Conservation (phyloP, 2,113 vertebrate species). For the Aix galericulata region DNA sequence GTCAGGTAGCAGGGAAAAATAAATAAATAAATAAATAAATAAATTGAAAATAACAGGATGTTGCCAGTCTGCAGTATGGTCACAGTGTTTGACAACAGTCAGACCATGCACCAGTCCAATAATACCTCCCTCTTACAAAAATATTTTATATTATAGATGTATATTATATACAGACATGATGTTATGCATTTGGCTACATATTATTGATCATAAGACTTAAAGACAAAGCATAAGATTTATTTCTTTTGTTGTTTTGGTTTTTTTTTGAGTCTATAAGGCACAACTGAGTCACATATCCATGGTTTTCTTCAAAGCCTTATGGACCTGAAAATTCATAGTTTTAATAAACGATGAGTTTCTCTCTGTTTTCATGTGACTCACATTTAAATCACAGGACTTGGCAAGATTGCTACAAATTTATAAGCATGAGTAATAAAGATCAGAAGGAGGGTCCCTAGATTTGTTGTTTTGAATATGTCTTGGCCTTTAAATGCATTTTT, state of each 20-base stretch:
- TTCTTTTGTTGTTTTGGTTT: background rate
- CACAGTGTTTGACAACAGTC: background rate
- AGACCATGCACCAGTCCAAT: background rate
- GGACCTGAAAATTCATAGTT: background rate
- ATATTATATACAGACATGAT: background rate
- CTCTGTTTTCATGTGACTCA: background rate
- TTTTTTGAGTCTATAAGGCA: background rate
- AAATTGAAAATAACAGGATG: slow-evolving; percentile 8
- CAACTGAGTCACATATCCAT: background rate
- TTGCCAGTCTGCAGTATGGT: background rate
- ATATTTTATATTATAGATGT: background rate
- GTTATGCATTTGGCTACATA: background rate
- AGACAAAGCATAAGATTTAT: background rate
- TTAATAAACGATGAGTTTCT: background rate
- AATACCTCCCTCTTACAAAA: background rate
- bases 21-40: background rate
- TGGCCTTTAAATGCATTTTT: background rate
- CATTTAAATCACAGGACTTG: background rate
- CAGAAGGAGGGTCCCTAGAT: background rate
- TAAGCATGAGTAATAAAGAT: background rate
- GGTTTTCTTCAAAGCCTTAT: background rate
- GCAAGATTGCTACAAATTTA: background rate
- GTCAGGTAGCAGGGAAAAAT: background rate
- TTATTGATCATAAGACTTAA: background rate
- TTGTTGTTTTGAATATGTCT: background rate